These are phyloP conservation scores for Eonycteris spelaea DNA, from an alignment of 2,113 vertebrate species.

Conservation along the genomic window DNA sequence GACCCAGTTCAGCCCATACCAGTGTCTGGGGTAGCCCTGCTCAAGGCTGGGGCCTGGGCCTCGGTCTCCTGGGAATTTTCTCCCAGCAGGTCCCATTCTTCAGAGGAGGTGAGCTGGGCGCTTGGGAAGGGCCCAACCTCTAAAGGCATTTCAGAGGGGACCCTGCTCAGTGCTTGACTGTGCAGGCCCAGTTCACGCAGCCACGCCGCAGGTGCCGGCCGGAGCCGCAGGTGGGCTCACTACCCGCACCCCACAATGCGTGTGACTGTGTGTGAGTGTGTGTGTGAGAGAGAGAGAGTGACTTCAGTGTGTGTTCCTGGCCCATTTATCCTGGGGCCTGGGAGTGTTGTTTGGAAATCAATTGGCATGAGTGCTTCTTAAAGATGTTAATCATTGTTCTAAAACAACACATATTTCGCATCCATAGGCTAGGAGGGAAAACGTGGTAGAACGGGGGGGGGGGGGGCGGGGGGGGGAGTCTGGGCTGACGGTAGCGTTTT, in stretches of 20 bases:
- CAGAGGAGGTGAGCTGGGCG: fast-evolving
- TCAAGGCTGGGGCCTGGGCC: not conserved
- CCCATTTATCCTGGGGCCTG: not conserved
- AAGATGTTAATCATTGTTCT: not conserved
- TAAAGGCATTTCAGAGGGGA: not conserved
- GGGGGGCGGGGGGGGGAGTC: too few relatives aligned
- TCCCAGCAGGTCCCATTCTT: fast-evolving
- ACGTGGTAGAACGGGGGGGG: too few relatives aligned
- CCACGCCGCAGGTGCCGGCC: not conserved
- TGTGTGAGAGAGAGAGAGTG: too few relatives aligned
- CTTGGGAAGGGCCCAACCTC: not conserved
- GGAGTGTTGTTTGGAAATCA: not conserved
- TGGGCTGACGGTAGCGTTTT: not conserved
- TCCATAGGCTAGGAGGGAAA: not conserved
- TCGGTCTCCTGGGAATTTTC: too few relatives aligned
- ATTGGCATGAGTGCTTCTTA: not conserved
- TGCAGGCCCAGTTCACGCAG: not conserved
- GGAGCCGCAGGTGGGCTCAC: not conserved
- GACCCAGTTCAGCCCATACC: fast-evolving
- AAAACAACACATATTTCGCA: not conserved
- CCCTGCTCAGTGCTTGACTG: not conserved
- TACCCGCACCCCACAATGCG: too few relatives aligned
- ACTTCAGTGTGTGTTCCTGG: not conserved
- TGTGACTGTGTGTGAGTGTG: too few relatives aligned
- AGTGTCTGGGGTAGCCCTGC: not conserved